Evolutionary conservation across 2,888 invertebrate species (phyloP), one percentile per base, ranked within the genome.

Genomic region (Argyra leucocephala): DNA sequence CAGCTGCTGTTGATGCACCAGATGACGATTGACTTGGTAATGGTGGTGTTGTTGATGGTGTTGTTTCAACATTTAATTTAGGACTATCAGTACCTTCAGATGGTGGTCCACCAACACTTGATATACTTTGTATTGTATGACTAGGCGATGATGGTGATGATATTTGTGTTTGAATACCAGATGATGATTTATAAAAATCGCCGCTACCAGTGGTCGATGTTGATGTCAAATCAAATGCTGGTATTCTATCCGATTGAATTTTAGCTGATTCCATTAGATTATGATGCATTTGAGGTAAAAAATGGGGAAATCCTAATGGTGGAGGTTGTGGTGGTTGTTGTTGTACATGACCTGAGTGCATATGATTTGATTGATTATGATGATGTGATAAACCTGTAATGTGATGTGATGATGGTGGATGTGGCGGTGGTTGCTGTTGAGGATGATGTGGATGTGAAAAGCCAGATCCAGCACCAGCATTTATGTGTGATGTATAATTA

Each of bases 111-210:
- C 79, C 79, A 57, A 79, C 75, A 69, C 79, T 79, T 2, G 79
- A 80, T 62, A 78, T 78, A 58, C 79, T 79, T 67, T 80, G 79
- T 67, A 79, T 76, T 10, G 79, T 78, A 24, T 77, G 77, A 62
- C 76, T 76, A 2, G 78, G 79, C 7, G 70, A 69, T 62, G 79
- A 78, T 22, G 79, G 78, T 26, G 78, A 78, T 0, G 76, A 75
- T 1, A 67, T 57, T 31, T 63, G 58, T 21, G 22, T 60, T 62
- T 36, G 31, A 62, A 22, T 10, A 22, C 22, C 7, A n/a, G 23
- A 22, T 37, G 31, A 26, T 18, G 62, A 22, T 6, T 67, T 73
- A 37, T 72, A 69, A 62, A 71, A 69, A 61, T 71, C 70, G 18
- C 67, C 69, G 2, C 65, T 70, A 69, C 67, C 68, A 65, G 67